phyloP scores from a whole-genome alignment of 2,797 vertebrate genomes.

The Bufotes viridis region DNA sequence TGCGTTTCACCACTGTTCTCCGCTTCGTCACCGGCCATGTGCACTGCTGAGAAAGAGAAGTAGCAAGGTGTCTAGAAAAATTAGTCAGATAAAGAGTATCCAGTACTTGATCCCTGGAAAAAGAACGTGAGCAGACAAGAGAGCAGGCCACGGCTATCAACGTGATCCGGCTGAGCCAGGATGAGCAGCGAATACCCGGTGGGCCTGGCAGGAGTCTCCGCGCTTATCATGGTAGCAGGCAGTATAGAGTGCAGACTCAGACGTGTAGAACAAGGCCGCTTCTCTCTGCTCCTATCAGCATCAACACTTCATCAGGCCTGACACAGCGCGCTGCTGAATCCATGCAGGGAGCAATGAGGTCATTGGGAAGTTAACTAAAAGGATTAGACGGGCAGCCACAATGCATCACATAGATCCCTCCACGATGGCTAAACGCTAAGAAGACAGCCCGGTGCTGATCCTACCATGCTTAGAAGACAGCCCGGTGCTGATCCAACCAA shows the following conservation, averaged over 20 bases:
- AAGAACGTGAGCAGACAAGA: constrained; percentile 68
- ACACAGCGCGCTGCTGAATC: constrained; percentile 68
- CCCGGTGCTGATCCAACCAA: no score
- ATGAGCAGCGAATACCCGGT: constrained; percentile 61
- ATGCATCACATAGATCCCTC: constrained; percentile 63
- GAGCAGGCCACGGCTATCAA: constrained; percentile 31
- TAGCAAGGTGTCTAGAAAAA: constrained; percentile 69
- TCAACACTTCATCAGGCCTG: constrained; percentile 72
- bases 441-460: neutral
- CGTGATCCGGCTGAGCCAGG: constrained; percentile 59
- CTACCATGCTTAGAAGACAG: neutral
- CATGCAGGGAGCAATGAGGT: constrained; percentile 68
- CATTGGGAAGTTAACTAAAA: constrained; percentile 70
- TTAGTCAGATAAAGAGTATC: constrained; percentile 24
- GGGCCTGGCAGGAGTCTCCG: constrained; percentile 64
- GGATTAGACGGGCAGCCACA: constrained; percentile 70
- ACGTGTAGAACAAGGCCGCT: constrained; percentile 65
- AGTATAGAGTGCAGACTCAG: constrained; percentile 57
- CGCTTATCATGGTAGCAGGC: constrained; percentile 63
- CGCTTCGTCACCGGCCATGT: neutral
- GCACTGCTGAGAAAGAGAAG: neutral
- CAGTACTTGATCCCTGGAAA: constrained; percentile 10
- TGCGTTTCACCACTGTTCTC: neutral
- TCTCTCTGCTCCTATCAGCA: constrained; percentile 71
- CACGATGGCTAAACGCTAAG: constrained; percentile 14